Percentiles rank a stretch among this genome's conserved stretches.
Evolutionary conservation across 2,888 invertebrate genomes (phyloP).

Genomic region (Cotesia congregata): DNA sequence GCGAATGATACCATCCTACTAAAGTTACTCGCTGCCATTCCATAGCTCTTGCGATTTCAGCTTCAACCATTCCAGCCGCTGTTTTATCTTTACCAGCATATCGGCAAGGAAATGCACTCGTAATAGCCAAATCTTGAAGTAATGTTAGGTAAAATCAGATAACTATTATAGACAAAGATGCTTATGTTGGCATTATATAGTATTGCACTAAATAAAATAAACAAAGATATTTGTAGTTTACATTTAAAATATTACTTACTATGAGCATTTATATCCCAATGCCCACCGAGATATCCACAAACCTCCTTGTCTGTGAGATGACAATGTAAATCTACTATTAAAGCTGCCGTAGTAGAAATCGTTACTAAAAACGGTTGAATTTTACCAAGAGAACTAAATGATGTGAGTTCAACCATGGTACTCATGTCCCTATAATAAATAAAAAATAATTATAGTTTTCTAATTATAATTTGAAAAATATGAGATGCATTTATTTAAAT

Average conservation of each 20-base stretch:
- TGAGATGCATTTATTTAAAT: constrained; percentile 40
- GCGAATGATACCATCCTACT: constrained; percentile 97
- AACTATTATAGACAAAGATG: not conserved
- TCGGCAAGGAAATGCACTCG: constrained; percentile 90
- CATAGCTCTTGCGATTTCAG: constrained; percentile 87
- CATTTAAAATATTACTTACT: constrained; percentile 75
- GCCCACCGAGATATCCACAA: constrained; percentile 95
- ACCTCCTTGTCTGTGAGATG: constrained; percentile 95
- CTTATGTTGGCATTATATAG: not conserved
- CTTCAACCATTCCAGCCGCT: constrained; percentile 82
- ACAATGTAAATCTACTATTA: constrained; percentile 93
- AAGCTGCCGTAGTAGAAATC: constrained; percentile 86
- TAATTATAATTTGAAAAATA: constrained; percentile 12
- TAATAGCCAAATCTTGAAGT: constrained; percentile 84
- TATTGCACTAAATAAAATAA: no score
- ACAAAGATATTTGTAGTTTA: no score
- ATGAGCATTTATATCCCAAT: constrained; percentile 94
- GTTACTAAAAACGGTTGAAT: constrained; percentile 93
- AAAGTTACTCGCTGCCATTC: constrained; percentile 85
- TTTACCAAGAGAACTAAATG: constrained; percentile 89
- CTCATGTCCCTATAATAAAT: constrained; percentile 82
- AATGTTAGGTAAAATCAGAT: not conserved
- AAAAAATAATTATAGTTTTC: constrained; percentile 8
- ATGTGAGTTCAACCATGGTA: constrained; percentile 89
- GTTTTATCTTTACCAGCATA: constrained; percentile 85